Evolutionary conservation across 2,888 invertebrate species (phyloP), one percentile per base, ranked within the genome.

Genomic region (Cryptocheilus praepositus): DNA sequence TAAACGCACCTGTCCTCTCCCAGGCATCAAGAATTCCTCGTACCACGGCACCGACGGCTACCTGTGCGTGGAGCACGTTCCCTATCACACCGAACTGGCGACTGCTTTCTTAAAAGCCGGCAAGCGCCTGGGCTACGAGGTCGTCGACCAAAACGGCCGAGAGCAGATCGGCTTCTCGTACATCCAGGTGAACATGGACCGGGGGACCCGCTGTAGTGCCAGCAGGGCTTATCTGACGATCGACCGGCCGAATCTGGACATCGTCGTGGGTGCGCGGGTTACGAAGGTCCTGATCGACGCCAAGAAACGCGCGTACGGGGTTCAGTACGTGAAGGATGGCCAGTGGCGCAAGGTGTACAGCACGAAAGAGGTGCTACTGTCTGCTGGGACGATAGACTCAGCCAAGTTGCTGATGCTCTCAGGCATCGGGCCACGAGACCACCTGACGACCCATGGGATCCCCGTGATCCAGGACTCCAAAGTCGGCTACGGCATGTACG

Each of bases 341-440:
- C 89, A 85, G 79, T 90, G 89, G 79, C 91, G 88, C 62, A 82
- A 82, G 5, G 89, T 92, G 0, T 84, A 87, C 3, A 94, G 94
- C 3, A 91, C 85, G 0, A 92, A 91, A 74, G 92, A 92, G 85
- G 91, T 92, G 0, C 90, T 92, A 53, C 77, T 92, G 7, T 93
- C 93, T 8, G 94, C 94, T 0, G 95, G 96, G 0, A 92, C 95
- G 0, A 93, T 96, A 72, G 95, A 94, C 87, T 93, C 95, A 0
- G 94, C 96, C 0, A 95, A 96, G 86, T 85, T 96, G 13, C 80
- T 93, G 18, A 92, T 93, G 92, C 86, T 93, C 1, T 92, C 92
- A 0, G 93, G 93, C 0, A 87, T 94, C 13, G 94, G 94, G 0
- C 94, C 94, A 0, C 90, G 87, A 77, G 86, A 91, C 3, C 92